Percentiles rank a stretch among this genome's conserved stretches.
These are phyloP conservation scores for Eupeodes luniger DNA, from an alignment of 2,888 invertebrate species.

Conservation along the genomic window DNA sequence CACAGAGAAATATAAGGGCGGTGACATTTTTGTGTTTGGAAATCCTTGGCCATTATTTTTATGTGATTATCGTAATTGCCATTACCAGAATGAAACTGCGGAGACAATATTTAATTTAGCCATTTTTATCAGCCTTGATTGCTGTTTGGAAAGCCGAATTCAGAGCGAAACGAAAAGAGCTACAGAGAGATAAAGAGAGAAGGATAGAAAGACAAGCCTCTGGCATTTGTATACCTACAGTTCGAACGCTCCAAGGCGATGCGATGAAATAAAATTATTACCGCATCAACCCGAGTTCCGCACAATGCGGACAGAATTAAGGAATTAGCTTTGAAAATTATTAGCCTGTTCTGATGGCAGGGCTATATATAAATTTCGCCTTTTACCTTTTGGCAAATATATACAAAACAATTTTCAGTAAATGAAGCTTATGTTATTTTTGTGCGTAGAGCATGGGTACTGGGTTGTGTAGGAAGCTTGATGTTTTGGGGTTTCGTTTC, in stretches of 20 bases:
- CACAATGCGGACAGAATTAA: slow-evolving; percentile 17
- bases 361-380: neutral
- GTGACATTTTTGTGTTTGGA: slow-evolving; percentile 36
- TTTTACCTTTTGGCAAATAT: slow-evolving; percentile 6
- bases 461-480: neutral
- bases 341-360: neutral
- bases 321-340: slow-evolving; percentile 28
- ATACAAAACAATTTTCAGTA: neutral
- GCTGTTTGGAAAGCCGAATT: slow-evolving; percentile 8
- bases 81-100: slow-evolving; percentile 30
- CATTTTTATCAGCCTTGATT: slow-evolving; percentile 40
- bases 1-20: slow-evolving; percentile 12
- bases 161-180: neutral
- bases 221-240: slow-evolving; percentile 22
- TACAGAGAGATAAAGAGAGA: neutral
- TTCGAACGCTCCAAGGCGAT: neutral
- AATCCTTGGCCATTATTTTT: slow-evolving; percentile 41
- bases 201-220: neutral
- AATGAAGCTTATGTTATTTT: slow-evolving; percentile 19
- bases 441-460: neutral
- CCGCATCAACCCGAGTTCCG: neutral
- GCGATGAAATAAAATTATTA: slow-evolving; percentile 17
- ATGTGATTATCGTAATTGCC: slow-evolving; percentile 59
- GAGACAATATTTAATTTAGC: slow-evolving; percentile 51
- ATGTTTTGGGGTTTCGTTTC: too few relatives aligned